These are phyloP conservation scores for Discoglossus pictus DNA, from an alignment of 2,797 vertebrate species.

Conservation along the genomic window DNA sequence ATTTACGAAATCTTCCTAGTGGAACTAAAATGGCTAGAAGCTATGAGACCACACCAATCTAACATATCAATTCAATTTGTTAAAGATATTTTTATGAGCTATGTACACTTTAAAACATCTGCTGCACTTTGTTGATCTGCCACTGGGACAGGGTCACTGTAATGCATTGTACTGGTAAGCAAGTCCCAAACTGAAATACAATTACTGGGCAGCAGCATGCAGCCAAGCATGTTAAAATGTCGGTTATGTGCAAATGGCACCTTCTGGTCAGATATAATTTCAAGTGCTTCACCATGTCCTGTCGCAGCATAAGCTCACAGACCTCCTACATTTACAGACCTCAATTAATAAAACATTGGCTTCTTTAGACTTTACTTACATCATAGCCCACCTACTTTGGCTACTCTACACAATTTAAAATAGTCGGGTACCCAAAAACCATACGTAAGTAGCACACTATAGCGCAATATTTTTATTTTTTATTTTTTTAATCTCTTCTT, in stretches of 20 bases:
- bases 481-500: background rate
- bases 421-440: slow-evolving; percentile 44
- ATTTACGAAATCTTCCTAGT: too few relatives aligned
- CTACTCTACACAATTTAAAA: slow-evolving; percentile 46
- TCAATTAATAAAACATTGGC: slow-evolving; percentile 52
- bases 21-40: too few relatives aligned
- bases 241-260: slow-evolving; percentile 40
- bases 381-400: background rate
- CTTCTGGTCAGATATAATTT: slow-evolving; percentile 47
- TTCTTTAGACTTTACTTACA: slow-evolving; percentile 54
- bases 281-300: slow-evolving; percentile 53
- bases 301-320: slow-evolving; percentile 50
- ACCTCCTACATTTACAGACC: slow-evolving; percentile 53
- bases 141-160: too few relatives aligned
- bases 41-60: too few relatives aligned
- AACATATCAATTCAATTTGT: too few relatives aligned
- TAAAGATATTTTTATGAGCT: too few relatives aligned
- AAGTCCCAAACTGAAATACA: slow-evolving; percentile 41
- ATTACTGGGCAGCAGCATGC: slow-evolving; percentile 34
- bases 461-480: slow-evolving; percentile 47
- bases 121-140: too few relatives aligned
- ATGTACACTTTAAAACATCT: too few relatives aligned
- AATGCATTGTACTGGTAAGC: too few relatives aligned
- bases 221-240: slow-evolving; percentile 32
- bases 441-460: slow-evolving; percentile 37